phyloP scores from a whole-genome alignment of 1,140 invertebrate genomes.

The Formica exsecta region DNA sequence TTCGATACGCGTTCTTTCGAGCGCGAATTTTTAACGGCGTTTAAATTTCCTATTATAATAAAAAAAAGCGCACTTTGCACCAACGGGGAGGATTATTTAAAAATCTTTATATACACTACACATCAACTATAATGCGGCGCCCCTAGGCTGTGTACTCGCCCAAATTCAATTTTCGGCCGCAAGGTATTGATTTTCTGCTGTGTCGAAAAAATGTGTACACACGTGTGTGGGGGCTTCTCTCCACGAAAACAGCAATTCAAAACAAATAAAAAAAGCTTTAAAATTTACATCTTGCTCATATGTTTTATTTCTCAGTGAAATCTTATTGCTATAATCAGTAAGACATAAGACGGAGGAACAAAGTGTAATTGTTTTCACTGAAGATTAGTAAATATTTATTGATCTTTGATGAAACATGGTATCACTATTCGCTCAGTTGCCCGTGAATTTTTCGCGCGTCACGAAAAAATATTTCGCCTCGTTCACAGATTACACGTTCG shows the following conservation, averaged over 20 bases:
- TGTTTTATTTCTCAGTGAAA: too few species aligned
- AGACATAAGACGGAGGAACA: too few species aligned
- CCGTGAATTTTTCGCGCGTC: constrained; percentile 2
- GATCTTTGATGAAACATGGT: too few species aligned
- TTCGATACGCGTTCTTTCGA: neutral
- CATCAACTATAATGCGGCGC: constrained; percentile 33
- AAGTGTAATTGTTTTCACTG: too few species aligned
- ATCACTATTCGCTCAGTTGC: neutral
- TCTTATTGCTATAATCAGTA: too few species aligned
- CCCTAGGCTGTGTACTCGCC: constrained; percentile 59
- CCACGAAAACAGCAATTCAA: too few species aligned
- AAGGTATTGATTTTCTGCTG: constrained; percentile 65
- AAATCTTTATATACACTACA: constrained; percentile 20
- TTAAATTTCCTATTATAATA: constrained; percentile 9
- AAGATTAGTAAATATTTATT: too few species aligned
- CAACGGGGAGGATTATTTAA: constrained; percentile 19
- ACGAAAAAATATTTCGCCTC: constrained; percentile 61
- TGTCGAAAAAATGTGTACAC: constrained; percentile 46
- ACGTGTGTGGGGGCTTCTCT: neutral
- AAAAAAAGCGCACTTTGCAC: neutral
- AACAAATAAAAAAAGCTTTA: too few species aligned
- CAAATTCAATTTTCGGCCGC: constrained; percentile 75
- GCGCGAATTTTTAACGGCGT: constrained; percentile 1
- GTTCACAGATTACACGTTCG: constrained; percentile 6
- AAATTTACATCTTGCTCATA: too few species aligned